Conservation (phyloP, 1,140 invertebrate genomes). For the Drosophila simulans region DNA sequence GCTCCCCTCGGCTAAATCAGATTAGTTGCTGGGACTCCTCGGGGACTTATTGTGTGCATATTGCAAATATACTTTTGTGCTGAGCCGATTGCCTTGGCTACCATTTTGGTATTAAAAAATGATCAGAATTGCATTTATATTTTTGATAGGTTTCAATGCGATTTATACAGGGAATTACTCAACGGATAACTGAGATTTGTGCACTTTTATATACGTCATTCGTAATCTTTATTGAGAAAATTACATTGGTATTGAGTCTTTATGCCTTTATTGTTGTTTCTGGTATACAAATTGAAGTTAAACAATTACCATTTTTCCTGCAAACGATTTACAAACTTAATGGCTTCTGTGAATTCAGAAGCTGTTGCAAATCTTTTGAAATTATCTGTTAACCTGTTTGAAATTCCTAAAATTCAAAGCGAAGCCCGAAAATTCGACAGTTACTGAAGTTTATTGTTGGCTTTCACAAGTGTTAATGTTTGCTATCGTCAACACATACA, state of each 20-base stretch:
- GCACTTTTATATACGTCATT: background rate
- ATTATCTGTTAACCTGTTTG: background rate
- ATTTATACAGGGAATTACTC: background rate
- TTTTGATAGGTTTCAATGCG: background rate
- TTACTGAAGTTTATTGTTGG: background rate
- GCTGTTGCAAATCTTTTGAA: too few relatives aligned
- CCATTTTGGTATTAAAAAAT: constrained; percentile 3
- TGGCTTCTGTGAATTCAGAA: too few relatives aligned
- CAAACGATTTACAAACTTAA: too few relatives aligned
- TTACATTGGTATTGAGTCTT: background rate
- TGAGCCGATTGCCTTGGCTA: constrained; percentile 25
- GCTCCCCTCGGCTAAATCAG: constrained; percentile 21
- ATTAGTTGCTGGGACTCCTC: constrained; percentile 21
- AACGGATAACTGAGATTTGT: background rate
- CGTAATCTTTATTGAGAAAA: background rate
- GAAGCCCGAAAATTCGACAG: background rate
- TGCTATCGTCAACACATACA: too few relatives aligned
- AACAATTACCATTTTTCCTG: too few relatives aligned
- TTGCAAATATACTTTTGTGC: constrained; percentile 14
- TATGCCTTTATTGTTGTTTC: too few relatives aligned
- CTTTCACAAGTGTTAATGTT: background rate
- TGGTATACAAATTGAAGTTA: too few relatives aligned
- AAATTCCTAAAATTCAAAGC: background rate
- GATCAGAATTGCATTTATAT: constrained; percentile 3
- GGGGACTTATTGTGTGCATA: constrained; percentile 43